phyloP scores from a whole-genome alignment of 92 coral and sea anemone species.

The Virgularia gustaviana region DNA sequence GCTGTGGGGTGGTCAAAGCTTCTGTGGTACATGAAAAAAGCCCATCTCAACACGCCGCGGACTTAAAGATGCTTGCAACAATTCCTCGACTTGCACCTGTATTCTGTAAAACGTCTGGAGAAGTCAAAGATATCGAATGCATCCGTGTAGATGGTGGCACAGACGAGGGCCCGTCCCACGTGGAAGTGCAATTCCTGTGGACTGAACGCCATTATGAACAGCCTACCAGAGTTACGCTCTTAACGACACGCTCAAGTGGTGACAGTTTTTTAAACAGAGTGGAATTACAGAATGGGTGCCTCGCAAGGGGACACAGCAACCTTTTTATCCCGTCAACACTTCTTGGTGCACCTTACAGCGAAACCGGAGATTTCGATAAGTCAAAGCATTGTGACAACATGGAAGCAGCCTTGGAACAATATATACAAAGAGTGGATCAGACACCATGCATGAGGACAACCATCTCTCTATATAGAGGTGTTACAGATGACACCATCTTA shows the following conservation, averaged over 20 bases:
- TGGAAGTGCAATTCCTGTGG: conserved; percentile 45
- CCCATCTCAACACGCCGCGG: conserved; percentile 42
- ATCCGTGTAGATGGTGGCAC: conserved; percentile 45
- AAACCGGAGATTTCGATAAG: conserved; percentile 19
- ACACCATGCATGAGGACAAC: conserved; percentile 43
- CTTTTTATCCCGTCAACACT: conserved; percentile 50
- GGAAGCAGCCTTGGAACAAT: conserved; percentile 39
- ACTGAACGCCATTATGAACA: conserved; percentile 18
- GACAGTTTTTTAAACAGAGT: conserved; percentile 48
- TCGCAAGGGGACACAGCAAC: conserved; percentile 43
- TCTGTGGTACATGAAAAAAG: conserved; percentile 30
- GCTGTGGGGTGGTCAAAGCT: conserved; percentile 41
- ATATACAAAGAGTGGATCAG: conserved; percentile 26
- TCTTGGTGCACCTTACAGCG: conserved; percentile 41
- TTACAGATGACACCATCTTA: background rate
- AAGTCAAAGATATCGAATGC: conserved; percentile 23
- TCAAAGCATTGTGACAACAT: conserved; percentile 43
- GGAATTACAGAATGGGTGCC: conserved; percentile 56
- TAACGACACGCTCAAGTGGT: conserved; percentile 51
- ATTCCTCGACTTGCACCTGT: conserved; percentile 10
- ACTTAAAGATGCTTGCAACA: background rate
- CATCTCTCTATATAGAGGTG: conserved; percentile 13
- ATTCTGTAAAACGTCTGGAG: conserved; percentile 1
- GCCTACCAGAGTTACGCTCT: conserved; percentile 34
- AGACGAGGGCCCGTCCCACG: conserved; percentile 51